Base-by-base conservation (phyloP, 2,797 vertebrate genomes). In the Neostethus bicornis region DNA sequence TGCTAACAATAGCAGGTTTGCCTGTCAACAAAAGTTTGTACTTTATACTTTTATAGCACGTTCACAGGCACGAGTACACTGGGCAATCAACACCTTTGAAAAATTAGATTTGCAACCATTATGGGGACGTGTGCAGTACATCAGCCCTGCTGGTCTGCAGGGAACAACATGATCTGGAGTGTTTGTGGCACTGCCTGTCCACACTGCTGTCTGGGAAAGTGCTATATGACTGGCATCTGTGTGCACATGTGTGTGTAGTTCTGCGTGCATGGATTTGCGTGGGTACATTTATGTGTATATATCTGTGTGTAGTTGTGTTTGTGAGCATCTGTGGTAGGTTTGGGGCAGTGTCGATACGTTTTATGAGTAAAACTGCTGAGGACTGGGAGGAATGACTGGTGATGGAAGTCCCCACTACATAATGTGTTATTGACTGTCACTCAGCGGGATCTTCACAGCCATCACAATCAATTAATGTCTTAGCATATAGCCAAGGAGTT, bases 381-480 rank as follows among this genome's bases (percentile, higher is more conserved):
- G 26, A 52, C 63, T 42, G 60, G 21, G 26, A 48, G 31, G 37
- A 48, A 48, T 60, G 47, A 65, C 63, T 58, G 65, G 53, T 61
- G 73, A 75, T 72, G 69, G 70, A 75, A 62, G 69, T 66, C 55
- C 37, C 59, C 29, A 12, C 63, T 43, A 48, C 16, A 43, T 64
- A 48, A 68, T 49, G 52, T 73, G 72, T 75, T 79, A 73, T 58
- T 80, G 61, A 74, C 66, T 57, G 73, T 73, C 78, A 75, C 57
- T 77, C 59, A 70, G 64, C 35, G 23, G 58, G 62, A 79, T 74
- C 73, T 70, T 77, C 70, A 70, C 69, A 69, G 62, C 70, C 47
- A 76, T 86, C 83, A 70, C 70, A 61, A 61, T 70, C 67, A 76
- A 77, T 84, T 71, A 80, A 77, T 39, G 58, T 81, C 77, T 78